These are phyloP conservation scores for Hypanus sabinus DNA, from an alignment of 2,113 vertebrate species.

Conservation along the genomic window DNA sequence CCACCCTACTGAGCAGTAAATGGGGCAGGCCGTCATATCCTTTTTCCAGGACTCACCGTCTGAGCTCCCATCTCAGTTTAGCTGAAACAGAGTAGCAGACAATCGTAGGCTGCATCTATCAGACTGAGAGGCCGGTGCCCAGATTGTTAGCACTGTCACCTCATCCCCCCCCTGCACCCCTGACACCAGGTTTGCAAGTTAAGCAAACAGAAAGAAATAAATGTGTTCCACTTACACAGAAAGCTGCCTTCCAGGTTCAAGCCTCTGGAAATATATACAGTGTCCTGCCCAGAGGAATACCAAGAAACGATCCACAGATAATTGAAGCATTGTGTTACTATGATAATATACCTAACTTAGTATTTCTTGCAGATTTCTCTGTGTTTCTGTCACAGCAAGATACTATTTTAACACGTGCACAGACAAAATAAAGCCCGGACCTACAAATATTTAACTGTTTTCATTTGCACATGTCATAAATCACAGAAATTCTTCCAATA, in stretches of 20 bases:
- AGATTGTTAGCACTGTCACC: slow-evolving; percentile 5
- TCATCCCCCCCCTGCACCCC: neutral
- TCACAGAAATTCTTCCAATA: slow-evolving; percentile 52
- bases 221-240: slow-evolving; percentile 33
- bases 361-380: slow-evolving; percentile 19
- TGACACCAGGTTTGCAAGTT: slow-evolving; percentile 29
- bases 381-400: slow-evolving; percentile 43
- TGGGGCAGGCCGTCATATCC: neutral
- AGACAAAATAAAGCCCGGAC: slow-evolving; percentile 48
- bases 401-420: slow-evolving; percentile 40
- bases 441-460: slow-evolving; percentile 56
- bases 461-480: slow-evolving; percentile 56
- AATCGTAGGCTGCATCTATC: neutral
- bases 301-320: fast-evolving
- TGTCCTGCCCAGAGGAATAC: neutral
- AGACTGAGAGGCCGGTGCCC: neutral
- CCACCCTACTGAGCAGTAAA: neutral
- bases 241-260: slow-evolving; percentile 28
- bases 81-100: neutral
- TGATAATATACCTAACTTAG: slow-evolving; percentile 28
- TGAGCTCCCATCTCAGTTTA: neutral
- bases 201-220: slow-evolving; percentile 28
- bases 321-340: neutral
- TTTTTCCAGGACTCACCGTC: neutral
- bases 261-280: slow-evolving; percentile 25